Evolutionary conservation across 2,797 vertebrate species (phyloP).

Genomic region (Lepidocolaptes lacrymiger): DNA sequence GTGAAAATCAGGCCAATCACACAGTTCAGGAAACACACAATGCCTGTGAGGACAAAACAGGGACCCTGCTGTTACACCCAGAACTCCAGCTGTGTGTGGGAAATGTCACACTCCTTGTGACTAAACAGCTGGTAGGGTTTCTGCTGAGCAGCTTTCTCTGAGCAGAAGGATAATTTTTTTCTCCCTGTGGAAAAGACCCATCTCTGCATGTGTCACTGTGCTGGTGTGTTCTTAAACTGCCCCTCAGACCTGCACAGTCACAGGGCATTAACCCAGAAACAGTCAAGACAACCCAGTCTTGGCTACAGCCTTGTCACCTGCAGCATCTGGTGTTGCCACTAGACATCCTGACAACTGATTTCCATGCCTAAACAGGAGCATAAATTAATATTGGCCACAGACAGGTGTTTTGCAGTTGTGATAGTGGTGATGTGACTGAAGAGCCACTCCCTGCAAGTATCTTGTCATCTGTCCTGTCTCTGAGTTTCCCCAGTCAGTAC

Average conservation of each 20-base stretch:
- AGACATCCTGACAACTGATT: background rate
- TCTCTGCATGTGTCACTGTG: background rate
- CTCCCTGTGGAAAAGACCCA: background rate
- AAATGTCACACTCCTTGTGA: background rate
- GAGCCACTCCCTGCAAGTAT: background rate
- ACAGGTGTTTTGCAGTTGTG: accelerated
- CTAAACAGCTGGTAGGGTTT: background rate
- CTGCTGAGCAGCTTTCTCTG: background rate
- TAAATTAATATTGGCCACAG: accelerated
- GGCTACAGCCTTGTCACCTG: background rate
- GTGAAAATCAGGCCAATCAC: constrained; percentile 88
- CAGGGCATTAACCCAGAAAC: background rate
- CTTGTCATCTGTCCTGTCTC: background rate
- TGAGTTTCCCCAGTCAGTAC: background rate
- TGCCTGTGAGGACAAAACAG: constrained; percentile 68
- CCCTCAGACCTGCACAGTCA: background rate
- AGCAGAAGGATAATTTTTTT: background rate
- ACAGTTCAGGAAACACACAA: constrained; percentile 84
- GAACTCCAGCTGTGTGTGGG: background rate
- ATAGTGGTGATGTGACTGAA: accelerated
- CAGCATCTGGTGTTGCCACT: background rate
- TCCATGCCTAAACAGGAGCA: accelerated
- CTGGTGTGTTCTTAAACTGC: background rate
- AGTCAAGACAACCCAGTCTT: background rate
- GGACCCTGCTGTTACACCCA: background rate